Base-by-base conservation (phyloP, 1,140 invertebrate species). In the Parapsyche elsis region DNA sequence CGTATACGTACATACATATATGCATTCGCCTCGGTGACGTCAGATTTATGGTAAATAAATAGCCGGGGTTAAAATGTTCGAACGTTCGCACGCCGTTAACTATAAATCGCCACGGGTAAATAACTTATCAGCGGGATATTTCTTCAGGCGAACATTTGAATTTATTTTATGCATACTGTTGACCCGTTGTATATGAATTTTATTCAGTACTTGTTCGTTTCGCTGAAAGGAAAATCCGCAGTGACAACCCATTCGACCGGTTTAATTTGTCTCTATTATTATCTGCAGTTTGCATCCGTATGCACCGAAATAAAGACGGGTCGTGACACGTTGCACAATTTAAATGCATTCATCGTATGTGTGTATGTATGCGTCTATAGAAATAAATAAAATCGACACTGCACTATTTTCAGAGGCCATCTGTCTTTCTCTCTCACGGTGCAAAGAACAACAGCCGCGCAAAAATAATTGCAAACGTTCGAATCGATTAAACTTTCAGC, bases 241-340 rank as follows among this genome's bases (percentile, higher is more conserved):
- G n/a, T n/a, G n/a, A n/a, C n/a, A n/a, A n/a, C n/a, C 14, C 12
- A 57, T 7, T 57, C 53, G 53, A 57, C 19, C 57, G 14, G 7
- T 38, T 38, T 4, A 38, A 38, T 38, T 38, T 21, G 64, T 12
- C 5, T 67, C 64, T 14, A 67, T 67, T 26, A 26, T 26, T 21
- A 64, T 21, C 59, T 64, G 7, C 59, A 7, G 59, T 9, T 21
- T 49, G 46, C 46, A 49, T 49, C 24, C 67, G 57, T 21, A 61
- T 24, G 67, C 26, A 71, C 71, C 44, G 38, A 74, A 74, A 74
- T 74, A 74, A 74, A 30, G 71, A 23, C 14, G n/a, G 71, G 71
- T 74, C 71, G 71, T 30, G 74, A 76, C 74, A 59, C 74, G 30
- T 76, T 76, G 49, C 46, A 57, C 49, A 76, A 76, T 76, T 76